Evolutionary conservation across 1,140 invertebrate species (phyloP).

Genomic region (Babylonia areolata): DNA sequence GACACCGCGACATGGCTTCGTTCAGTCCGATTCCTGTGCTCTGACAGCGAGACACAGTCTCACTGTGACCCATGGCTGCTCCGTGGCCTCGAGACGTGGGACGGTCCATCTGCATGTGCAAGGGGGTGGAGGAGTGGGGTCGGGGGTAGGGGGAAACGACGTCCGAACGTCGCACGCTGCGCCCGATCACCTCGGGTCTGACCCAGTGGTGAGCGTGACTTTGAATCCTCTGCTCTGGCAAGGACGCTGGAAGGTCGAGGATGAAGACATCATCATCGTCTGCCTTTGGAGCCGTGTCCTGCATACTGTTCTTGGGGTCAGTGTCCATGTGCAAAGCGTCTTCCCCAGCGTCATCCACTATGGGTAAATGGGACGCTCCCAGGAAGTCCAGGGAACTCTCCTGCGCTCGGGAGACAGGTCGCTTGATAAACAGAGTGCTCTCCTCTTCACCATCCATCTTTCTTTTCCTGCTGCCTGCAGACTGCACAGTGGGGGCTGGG

Average conservation of each 20-base stretch:
- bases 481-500: not conserved
- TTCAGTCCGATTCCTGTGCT: constrained; percentile 27
- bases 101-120: constrained; percentile 29
- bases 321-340: not conserved
- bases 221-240: not conserved
- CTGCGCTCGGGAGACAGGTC: constrained; percentile 3
- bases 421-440: constrained; percentile 18
- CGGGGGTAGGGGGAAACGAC: not conserved
- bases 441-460: constrained; percentile 28
- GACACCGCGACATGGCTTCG: constrained; percentile 10
- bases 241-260: not conserved
- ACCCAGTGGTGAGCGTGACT: constrained; percentile 9
- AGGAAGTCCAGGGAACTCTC: not conserved
- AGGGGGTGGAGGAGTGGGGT: not conserved
- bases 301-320: too few species aligned
- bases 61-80: not conserved
- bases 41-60: constrained; percentile 11
- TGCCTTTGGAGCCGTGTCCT: not conserved
- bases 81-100: not conserved
- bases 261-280: constrained; percentile 37
- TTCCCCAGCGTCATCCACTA: not conserved
- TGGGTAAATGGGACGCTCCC: too few species aligned
- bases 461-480: constrained; percentile 22
- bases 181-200: not conserved
- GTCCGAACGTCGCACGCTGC: not conserved